These are phyloP conservation scores for Chiroxiphia lanceolata DNA, from an alignment of 2,797 vertebrate genomes.

Conservation along the genomic window DNA sequence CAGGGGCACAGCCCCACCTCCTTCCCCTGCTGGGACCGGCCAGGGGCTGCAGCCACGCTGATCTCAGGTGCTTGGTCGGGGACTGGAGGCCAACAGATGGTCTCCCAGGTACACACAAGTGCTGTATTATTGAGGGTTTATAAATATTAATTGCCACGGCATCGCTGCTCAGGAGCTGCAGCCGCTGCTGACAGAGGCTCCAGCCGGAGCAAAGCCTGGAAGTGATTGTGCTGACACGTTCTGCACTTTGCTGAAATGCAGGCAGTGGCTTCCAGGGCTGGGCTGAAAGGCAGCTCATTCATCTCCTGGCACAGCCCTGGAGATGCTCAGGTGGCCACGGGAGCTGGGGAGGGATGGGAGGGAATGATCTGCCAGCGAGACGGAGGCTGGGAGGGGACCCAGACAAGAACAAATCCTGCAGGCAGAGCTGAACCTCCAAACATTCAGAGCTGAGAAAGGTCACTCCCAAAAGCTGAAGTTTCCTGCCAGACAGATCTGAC, in stretches of 20 bases:
- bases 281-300: not conserved
- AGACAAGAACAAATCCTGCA: not conserved
- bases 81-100: slow-evolving; percentile 14
- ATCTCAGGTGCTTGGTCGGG: slow-evolving; percentile 2
- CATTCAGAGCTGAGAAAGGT: not conserved
- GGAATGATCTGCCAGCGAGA: not conserved
- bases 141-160: slow-evolving; percentile 57
- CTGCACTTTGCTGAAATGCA: not conserved
- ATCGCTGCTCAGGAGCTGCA: not conserved
- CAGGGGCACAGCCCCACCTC: not conserved
- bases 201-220: not conserved
- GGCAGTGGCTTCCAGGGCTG: not conserved
- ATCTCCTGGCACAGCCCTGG: not conserved
- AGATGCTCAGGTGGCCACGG: not conserved
- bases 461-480: not conserved
- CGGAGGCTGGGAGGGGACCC: not conserved
- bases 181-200: not conserved
- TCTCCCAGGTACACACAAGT: slow-evolving; percentile 30
- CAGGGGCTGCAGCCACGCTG: not conserved
- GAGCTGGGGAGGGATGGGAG: not conserved
- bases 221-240: not conserved
- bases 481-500: not conserved
- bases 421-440: not conserved
- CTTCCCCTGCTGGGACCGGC: not conserved
- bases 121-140: slow-evolving; percentile 34